Conservation (phyloP, 2,113 vertebrate species). For the Sula dactylatra region DNA sequence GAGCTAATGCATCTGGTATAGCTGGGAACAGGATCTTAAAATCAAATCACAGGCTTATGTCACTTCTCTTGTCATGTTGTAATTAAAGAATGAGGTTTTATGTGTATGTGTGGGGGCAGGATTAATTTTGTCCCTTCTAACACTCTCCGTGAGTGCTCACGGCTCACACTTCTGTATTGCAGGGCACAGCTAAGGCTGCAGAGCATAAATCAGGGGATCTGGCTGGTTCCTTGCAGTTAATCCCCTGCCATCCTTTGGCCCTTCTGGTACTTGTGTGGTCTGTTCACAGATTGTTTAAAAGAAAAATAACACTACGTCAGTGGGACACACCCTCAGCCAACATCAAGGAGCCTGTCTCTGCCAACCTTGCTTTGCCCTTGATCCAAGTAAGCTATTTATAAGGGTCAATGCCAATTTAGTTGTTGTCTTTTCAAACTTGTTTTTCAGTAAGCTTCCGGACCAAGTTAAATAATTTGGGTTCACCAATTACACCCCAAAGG, state of each 20-base stretch:
- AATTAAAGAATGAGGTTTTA: background rate
- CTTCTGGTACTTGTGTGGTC: background rate
- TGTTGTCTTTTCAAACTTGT: background rate
- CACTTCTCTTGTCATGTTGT: background rate
- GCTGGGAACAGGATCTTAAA: background rate
- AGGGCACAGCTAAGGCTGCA: background rate
- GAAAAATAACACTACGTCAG: background rate
- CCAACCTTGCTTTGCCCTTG: background rate
- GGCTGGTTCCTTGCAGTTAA: background rate
- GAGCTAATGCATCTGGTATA: background rate
- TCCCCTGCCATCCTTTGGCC: background rate
- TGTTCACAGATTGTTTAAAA: background rate
- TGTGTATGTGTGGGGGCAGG: background rate
- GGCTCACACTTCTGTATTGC: background rate
- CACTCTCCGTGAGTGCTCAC: background rate
- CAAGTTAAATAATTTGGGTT: background rate
- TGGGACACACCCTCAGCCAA: background rate
- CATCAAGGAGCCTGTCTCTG: background rate
- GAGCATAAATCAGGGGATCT: background rate
- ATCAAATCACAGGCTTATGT: background rate
- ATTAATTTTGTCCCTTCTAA: background rate
- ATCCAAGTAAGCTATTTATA: background rate
- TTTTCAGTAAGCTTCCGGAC: background rate
- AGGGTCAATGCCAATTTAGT: background rate
- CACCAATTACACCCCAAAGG: background rate